These are phyloP conservation scores for Hirundo rustica DNA, from an alignment of 2,797 vertebrate genomes.

Conservation along the genomic window DNA sequence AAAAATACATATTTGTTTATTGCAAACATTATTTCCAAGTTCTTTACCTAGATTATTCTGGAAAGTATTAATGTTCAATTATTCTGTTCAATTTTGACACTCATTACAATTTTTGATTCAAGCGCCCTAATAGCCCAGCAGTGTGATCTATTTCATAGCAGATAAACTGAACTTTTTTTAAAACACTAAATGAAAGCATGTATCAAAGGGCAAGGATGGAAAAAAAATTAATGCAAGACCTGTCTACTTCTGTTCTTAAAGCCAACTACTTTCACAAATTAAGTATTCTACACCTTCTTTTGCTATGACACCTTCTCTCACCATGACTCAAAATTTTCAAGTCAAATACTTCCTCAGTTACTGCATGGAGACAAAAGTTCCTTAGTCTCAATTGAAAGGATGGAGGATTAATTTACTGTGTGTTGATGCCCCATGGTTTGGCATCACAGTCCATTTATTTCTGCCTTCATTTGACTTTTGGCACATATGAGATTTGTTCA, in stretches of 20 bases:
- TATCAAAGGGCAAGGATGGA: not conserved
- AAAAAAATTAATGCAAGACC: not conserved
- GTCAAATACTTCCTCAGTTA: slow-evolving; percentile 29
- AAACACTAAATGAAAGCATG: not conserved
- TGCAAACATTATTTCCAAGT: not conserved
- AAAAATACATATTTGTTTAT: not conserved
- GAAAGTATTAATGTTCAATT: not conserved
- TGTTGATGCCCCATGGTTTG: slow-evolving; percentile 51
- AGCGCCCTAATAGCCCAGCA: not conserved
- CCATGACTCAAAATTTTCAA: slow-evolving; percentile 31
- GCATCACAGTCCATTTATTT: slow-evolving; percentile 55
- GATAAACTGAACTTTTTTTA: not conserved
- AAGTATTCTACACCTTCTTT: slow-evolving; percentile 1
- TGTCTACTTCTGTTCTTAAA: not conserved
- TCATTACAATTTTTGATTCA: not conserved
- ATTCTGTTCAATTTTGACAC: not conserved
- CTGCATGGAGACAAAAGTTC: slow-evolving; percentile 21
- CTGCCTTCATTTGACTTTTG: slow-evolving; percentile 50
- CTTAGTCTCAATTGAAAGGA: slow-evolving; percentile 26
- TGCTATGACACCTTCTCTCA: not conserved
- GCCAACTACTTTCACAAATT: not conserved
- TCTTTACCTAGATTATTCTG: not conserved
- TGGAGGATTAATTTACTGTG: not conserved
- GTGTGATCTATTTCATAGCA: not conserved
- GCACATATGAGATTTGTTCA: slow-evolving; percentile 33